phyloP scores from a whole-genome alignment of 2,797 vertebrate species.

The Rhabdophis nuchalis region DNA sequence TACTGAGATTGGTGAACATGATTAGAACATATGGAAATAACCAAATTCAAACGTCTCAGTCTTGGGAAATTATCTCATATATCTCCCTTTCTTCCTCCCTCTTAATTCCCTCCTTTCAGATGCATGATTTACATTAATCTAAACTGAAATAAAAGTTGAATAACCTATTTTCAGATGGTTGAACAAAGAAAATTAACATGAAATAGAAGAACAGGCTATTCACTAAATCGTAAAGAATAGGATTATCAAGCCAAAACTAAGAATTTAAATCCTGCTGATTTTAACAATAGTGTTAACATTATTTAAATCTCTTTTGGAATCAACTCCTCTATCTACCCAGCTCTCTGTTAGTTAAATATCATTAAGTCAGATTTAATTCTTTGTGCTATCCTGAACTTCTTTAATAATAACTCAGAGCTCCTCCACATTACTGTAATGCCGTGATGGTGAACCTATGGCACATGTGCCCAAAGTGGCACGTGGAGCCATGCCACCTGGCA shows the following conservation, averaged over 20 bases:
- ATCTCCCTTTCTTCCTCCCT: not conserved
- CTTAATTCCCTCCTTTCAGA: not conserved
- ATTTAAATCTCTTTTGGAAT: not conserved
- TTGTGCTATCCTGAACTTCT: not conserved
- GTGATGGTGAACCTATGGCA: too few species aligned
- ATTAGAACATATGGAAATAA: not conserved
- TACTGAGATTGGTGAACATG: not conserved
- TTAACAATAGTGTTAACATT: not conserved
- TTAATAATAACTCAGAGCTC: not conserved
- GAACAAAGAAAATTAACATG: not conserved
- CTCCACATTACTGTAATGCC: not conserved
- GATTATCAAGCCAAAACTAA: not conserved
- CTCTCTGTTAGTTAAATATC: not conserved
- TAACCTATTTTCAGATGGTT: not conserved
- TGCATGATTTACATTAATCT: not conserved
- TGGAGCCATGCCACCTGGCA: too few species aligned
- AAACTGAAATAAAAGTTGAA: not conserved
- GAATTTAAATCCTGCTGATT: not conserved
- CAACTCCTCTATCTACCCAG: not conserved
- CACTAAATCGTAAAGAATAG: not conserved
- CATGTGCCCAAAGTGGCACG: too few species aligned
- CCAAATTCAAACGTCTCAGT: not conserved
- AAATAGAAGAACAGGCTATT: not conserved
- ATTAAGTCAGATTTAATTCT: not conserved
- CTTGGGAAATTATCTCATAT: not conserved